These are phyloP conservation scores for Tinamus guttatus DNA, from an alignment of 2,113 vertebrate species.

Conservation along the genomic window DNA sequence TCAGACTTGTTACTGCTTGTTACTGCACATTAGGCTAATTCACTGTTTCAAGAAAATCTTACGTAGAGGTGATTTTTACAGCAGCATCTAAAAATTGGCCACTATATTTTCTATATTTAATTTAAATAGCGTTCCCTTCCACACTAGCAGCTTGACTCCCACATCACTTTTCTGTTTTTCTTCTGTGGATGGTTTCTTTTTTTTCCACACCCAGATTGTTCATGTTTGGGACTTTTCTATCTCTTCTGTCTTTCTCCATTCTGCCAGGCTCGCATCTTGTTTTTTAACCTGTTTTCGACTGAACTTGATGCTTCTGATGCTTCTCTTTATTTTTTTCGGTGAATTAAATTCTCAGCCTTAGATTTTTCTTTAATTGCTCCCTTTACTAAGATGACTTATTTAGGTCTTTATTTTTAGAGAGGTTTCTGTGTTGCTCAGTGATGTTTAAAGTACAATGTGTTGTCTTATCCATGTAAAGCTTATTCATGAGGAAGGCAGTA, in stretches of 20 bases:
- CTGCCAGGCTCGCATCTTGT: neutral
- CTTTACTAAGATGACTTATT: neutral
- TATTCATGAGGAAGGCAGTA: neutral
- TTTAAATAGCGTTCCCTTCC: neutral
- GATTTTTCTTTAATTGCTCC: neutral
- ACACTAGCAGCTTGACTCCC: neutral
- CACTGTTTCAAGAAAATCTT: neutral
- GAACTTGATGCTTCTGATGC: neutral
- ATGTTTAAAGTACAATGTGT: neutral
- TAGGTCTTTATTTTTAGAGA: neutral
- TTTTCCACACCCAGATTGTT: neutral
- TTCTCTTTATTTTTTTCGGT: neutral
- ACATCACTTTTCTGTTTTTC: neutral
- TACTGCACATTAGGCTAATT: neutral
- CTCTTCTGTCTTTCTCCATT: neutral
- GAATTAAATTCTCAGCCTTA: neutral
- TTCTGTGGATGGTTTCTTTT: neutral
- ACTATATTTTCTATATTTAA: neutral
- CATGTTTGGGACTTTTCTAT: rapidly evolving
- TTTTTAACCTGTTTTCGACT: neutral
- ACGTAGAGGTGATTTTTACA: neutral
- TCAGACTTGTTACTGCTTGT: neutral
- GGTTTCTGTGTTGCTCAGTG: neutral
- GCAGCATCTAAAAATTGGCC: neutral
- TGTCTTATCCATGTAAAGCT: neutral